Evolutionary conservation across 2,888 invertebrate species (phyloP).

Genomic region (Poecilobothrus nobilitatus): DNA sequence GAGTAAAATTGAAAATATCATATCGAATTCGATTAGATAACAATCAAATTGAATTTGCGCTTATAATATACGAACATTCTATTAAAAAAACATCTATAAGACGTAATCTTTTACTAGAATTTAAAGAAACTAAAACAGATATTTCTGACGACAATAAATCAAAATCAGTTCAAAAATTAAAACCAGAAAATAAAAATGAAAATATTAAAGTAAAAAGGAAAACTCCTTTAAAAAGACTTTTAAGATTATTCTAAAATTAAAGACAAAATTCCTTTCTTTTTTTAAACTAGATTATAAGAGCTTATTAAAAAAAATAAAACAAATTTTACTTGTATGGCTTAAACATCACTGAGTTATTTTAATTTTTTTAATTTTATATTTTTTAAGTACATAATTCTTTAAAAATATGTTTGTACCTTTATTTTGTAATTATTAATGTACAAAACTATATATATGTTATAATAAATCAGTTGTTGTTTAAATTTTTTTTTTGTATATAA

Average conservation of each 20-base stretch:
- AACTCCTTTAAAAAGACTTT: background rate
- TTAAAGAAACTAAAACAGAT: conserved; percentile 23
- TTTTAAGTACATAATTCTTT: no score
- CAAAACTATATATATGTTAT: no score
- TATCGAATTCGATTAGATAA: conserved; percentile 29
- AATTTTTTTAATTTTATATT: no score
- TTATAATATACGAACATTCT: conserved; percentile 33
- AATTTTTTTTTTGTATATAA: no score
- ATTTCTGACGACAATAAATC: conserved; percentile 2
- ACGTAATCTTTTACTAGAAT: conserved; percentile 32
- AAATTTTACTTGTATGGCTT: no score
- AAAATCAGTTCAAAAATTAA: background rate
- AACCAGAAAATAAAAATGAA: background rate
- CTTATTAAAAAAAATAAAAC: no score
- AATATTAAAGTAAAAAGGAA: background rate
- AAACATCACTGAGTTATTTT: no score
- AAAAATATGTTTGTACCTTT: no score
- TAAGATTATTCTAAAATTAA: conserved; percentile 5
- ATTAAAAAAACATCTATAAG: conserved; percentile 21
- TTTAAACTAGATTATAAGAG: no score
- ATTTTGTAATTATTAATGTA: no score
- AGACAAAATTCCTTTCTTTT: no score
- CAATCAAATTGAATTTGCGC: conserved; percentile 32
- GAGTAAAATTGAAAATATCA: conserved; percentile 31
- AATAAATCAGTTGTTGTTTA: no score